Evolutionary conservation across 2,888 invertebrate genomes (phyloP).

Genomic region (Chloromyia formosa): DNA sequence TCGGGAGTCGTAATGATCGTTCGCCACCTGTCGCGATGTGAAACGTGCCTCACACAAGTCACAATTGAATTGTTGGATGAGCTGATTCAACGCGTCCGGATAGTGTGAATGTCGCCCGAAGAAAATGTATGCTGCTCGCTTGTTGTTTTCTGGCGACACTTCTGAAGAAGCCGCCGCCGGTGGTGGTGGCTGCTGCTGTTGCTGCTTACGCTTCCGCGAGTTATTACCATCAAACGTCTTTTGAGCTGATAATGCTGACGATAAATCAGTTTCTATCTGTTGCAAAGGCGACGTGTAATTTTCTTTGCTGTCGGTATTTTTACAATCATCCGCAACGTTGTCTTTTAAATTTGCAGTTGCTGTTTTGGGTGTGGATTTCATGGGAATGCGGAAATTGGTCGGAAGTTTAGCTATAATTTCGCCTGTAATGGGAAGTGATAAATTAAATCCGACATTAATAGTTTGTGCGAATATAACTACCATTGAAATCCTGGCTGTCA

Average conservation of each 20-base stretch:
- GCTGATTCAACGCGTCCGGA: slow-evolving; percentile 62
- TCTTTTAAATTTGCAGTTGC: background rate
- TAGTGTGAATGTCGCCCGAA: slow-evolving; percentile 57
- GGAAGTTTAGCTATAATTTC: slow-evolving; percentile 8
- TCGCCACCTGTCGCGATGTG: slow-evolving; percentile 65
- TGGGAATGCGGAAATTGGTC: slow-evolving; percentile 34
- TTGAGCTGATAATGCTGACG: background rate
- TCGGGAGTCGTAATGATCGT: slow-evolving; percentile 67
- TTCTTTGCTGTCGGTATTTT: slow-evolving; percentile 11
- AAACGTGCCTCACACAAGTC: slow-evolving; percentile 65
- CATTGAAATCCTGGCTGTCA: slow-evolving; percentile 11
- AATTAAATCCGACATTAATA: background rate
- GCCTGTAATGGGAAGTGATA: slow-evolving; percentile 6
- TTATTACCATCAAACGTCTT: background rate
- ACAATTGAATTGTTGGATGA: slow-evolving; percentile 66
- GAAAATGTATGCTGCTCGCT: background rate
- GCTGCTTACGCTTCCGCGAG: background rate
- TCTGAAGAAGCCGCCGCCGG: background rate
- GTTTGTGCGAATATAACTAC: background rate
- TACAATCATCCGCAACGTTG: too few species aligned
- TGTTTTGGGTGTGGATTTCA: slow-evolving; percentile 23
- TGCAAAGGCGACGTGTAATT: slow-evolving; percentile 41
- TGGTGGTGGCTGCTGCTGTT: background rate
- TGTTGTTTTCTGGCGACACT: background rate
- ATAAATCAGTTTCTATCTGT: background rate